Base-by-base conservation (phyloP, 1,140 invertebrate species). In the Lamellibrachia luymesi region DNA sequence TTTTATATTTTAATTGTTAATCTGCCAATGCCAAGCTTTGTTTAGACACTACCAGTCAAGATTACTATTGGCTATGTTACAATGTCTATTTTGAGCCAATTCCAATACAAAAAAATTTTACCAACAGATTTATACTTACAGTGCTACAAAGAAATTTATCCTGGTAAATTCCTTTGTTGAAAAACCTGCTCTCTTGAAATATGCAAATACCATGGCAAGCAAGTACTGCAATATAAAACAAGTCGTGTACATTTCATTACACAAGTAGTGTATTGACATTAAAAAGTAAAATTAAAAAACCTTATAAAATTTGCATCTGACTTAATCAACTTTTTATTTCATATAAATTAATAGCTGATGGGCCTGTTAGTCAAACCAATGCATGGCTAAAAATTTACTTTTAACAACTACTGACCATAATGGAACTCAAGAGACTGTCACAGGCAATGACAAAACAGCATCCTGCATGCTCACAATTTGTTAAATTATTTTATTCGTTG, bases 201-300 rank as follows among this genome's bases (percentile, higher is more conserved):
- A 97, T 4, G 96, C 96, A 96, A 97, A 97, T 5, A 97, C 97
- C 97, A 97, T 97, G 5, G 97, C 97, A 56, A 97, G 94, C 6
- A 97, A 95, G 95, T 97, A 97, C 95, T 97, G 94, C 92, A 95
- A 94, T 49, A 90, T 89, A 64, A 90, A 25, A 92, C 51, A 51
- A 25, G 50, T 92, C 51, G 90, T 27, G 92, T 7, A 38, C 38
- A 6, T 92, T 50, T n/a, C 22, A 91, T 90, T 6, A 52, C 27
- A 52, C 25, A 51, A 90, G 51, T 93, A 4, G 91, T 38, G 38
- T 38, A 38, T 38, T 38, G 38, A 38, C 38, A 38, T 38, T 38
- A 38, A n/a, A n/a, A n/a, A n/a, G n/a, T n/a, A n/a, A n/a, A n/a
- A n/a, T n/a, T n/a, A n/a, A n/a, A n/a, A n/a, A n/a, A n/a, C n/a